Conservation (phyloP, 2,113 vertebrate genomes). For the Albula goreensis region DNA sequence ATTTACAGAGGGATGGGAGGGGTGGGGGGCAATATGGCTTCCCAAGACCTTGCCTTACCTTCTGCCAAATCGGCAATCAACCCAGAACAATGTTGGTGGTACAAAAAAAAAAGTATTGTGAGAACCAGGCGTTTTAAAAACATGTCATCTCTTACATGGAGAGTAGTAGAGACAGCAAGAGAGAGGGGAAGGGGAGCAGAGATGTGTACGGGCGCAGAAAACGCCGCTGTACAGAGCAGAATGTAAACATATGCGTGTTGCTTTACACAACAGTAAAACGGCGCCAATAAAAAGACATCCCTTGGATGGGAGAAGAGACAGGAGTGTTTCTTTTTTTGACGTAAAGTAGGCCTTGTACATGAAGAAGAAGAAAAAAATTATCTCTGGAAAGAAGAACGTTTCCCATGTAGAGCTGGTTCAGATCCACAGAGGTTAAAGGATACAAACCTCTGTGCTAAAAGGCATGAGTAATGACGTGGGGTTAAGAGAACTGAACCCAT, state of each 20-base stretch:
- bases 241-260: constrained; percentile 60
- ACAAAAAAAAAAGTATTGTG: constrained; percentile 32
- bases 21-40: constrained; percentile 34
- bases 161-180: constrained; percentile 26
- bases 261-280: constrained; percentile 60
- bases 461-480: constrained; percentile 71
- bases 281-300: constrained; percentile 63
- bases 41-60: constrained; percentile 43
- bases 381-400: constrained; percentile 49
- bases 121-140: constrained; percentile 49
- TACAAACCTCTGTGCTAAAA: constrained; percentile 58
- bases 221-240: constrained; percentile 47
- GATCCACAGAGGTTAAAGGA: constrained; percentile 50
- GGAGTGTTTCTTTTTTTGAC: constrained; percentile 42
- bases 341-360: constrained; percentile 14
- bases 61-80: constrained; percentile 61
- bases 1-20: constrained; percentile 60
- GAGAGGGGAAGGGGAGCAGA: constrained; percentile 35
- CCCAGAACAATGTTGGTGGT: constrained; percentile 66
- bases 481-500: constrained; percentile 82
- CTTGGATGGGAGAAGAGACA: constrained; percentile 44
- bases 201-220: constrained; percentile 37
- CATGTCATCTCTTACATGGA: constrained; percentile 45
- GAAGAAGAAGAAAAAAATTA: constrained; percentile 41
- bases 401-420: constrained; percentile 61